phyloP scores from a whole-genome alignment of 2,797 vertebrate genomes.

The Micromesistius poutassou region DNA sequence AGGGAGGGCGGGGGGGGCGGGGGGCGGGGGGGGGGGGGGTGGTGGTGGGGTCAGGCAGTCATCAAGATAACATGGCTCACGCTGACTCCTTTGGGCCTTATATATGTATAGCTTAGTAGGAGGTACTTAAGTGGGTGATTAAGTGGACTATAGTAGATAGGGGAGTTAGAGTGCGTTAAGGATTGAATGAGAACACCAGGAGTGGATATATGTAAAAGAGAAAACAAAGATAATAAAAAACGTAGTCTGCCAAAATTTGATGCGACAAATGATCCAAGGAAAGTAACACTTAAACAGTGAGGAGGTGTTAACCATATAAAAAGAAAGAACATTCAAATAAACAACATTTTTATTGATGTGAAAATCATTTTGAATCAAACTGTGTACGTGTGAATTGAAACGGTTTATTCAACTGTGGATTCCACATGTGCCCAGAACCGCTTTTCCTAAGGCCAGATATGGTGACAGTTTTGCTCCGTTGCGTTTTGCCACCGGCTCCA shows the following conservation, averaged over 20 bases:
- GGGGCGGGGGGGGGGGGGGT: no score
- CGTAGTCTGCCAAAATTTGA: no score
- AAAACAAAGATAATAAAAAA: neutral
- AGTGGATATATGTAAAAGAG: neutral
- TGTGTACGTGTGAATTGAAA: no score
- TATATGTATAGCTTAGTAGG: neutral
- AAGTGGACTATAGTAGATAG: neutral
- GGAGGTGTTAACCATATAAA: no score
- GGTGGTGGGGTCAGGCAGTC: neutral
- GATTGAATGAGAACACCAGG: neutral
- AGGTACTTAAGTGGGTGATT: neutral
- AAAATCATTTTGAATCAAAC: neutral
- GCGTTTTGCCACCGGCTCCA: constrained; percentile 33
- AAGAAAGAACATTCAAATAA: neutral
- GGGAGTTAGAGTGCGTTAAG: neutral
- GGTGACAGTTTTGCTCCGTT: constrained; percentile 12
- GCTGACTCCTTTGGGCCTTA: neutral
- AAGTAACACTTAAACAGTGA: no score
- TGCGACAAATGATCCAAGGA: no score
- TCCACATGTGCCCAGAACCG: neutral
- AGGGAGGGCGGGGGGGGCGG: no score
- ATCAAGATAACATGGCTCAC: neutral
- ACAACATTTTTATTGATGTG: neutral
- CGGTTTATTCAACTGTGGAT: neutral
- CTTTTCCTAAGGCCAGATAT: constrained; percentile 15